Evolutionary conservation across 53 echinoderm and acorn worm genomes (phyloP), one percentile per base, ranked within the genome.

Genomic region (Apostichopus leukothele): DNA sequence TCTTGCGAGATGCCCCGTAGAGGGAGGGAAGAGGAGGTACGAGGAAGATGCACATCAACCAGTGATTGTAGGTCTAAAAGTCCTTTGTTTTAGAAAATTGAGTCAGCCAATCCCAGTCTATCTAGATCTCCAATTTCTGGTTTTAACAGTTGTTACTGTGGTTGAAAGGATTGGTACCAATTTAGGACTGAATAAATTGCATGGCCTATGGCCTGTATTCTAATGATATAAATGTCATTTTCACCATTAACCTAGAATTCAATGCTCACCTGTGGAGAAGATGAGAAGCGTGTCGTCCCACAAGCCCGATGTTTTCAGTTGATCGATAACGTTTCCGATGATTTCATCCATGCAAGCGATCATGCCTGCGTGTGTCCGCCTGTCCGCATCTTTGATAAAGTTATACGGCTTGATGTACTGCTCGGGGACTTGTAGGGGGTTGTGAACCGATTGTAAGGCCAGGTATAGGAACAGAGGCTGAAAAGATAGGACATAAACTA

Each of bases 401-500:
- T 67, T 74, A 83, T 92, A 91, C 1, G 92, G 90, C 18, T 60
- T 77, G 63, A 85, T 67, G 85, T 96, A 96, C 59, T 96, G 84
- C 4, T 61, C 67, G 5, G 96, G 96, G 4, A 95, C 96, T 89
- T 96, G 96, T 0, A 96, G 95, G 1, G 96, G 96, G 9, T 76
- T 63, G 76, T 96, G 96, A n/a, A 92, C 93, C 7, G 92, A 90
- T 83, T 95, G 93, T 67, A 93, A 92, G 6, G 96, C 90, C 26
- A 96, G 88, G 90, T 92, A 96, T 39, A 96, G 87, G 78, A 96
- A 96, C 13, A 96, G 79, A 9, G 96, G 96, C 88, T 93, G 80
- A 7, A 59, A 66, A 85, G 68, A 63, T 67, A 76, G 0, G 20
- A 5, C 5, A 19, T 4, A 1, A 57, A 57, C 9, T 0, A 9